Evolutionary conservation across 2,888 invertebrate genomes (phyloP).

Genomic region (Coelopa pilipes): DNA sequence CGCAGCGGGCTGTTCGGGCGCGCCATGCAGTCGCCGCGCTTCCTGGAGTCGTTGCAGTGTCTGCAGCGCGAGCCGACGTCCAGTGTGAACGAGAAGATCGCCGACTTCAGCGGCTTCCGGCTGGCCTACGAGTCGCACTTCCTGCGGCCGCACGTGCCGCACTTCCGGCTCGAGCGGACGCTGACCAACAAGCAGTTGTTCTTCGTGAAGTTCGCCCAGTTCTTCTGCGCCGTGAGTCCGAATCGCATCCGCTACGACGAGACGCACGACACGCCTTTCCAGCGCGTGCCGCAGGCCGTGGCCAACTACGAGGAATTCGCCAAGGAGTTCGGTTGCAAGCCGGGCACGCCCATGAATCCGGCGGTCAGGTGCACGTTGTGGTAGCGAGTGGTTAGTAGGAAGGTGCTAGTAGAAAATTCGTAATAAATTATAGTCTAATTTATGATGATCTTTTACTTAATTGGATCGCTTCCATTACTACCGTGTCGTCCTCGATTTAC

Average conservation of each 20-base stretch:
- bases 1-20: conserved; percentile 34
- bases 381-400: conserved; percentile 14
- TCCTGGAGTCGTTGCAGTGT: conserved; percentile 38
- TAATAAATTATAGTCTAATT: no score
- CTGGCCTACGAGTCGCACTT: conserved; percentile 48
- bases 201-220: conserved; percentile 51
- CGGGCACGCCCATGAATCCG: neutral
- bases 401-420: neutral
- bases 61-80: conserved; percentile 41
- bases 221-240: conserved; percentile 45
- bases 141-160: neutral
- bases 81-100: conserved; percentile 48
- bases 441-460: no score
- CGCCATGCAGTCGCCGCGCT: conserved; percentile 37
- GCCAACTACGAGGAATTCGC: conserved; percentile 47
- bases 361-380: conserved; percentile 38
- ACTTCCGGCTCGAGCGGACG: neutral
- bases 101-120: conserved; percentile 50
- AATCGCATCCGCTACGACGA: conserved; percentile 41
- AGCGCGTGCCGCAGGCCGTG: conserved; percentile 45
- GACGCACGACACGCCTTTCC: conserved; percentile 45
- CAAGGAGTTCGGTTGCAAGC: conserved; percentile 41
- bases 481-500: no score
- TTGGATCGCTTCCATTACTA: no score
- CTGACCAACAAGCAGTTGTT: conserved; percentile 44